A percentile compares a stretch with the other conserved stretches of the same genome.
These are phyloP conservation scores for Stenoptilia bipunctidactyla DNA, from an alignment of 2,888 invertebrate species.

Conservation along the genomic window DNA sequence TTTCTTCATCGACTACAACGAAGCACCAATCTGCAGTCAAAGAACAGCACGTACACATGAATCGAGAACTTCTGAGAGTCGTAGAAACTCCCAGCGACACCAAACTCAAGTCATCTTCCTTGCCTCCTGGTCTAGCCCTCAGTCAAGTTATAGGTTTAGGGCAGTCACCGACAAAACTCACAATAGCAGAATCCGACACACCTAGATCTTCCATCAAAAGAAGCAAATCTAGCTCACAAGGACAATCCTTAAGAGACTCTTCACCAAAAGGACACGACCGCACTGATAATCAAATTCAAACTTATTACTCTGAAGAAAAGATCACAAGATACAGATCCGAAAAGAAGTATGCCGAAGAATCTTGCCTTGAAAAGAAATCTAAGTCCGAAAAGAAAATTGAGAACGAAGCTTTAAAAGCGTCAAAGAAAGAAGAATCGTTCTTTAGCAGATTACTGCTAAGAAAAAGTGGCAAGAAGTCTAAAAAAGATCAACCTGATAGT, in stretches of 20 bases:
- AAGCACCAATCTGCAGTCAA: constrained; percentile 52
- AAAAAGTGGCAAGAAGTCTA: constrained; percentile 79
- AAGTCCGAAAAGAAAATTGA: constrained; percentile 60
- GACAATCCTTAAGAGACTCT: constrained; percentile 47
- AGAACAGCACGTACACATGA: constrained; percentile 49
- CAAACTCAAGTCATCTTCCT: constrained; percentile 74
- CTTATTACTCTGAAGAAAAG: constrained; percentile 43
- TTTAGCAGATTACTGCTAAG: constrained; percentile 77
- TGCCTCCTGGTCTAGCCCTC: constrained; percentile 73
- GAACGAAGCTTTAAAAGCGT: constrained; percentile 56
- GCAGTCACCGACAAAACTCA: constrained; percentile 58
- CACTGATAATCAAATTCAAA: constrained; percentile 17
- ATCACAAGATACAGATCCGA: constrained; percentile 43
- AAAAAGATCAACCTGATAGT: constrained; percentile 62
- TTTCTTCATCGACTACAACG: constrained; percentile 64
- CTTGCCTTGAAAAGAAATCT: constrained; percentile 62
- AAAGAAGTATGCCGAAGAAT: constrained; percentile 53
- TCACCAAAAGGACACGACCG: constrained; percentile 27
- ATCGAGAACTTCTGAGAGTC: constrained; percentile 48
- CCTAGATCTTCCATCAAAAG: constrained; percentile 60
- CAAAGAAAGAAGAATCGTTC: constrained; percentile 72
- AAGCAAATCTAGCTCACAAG: constrained; percentile 64
- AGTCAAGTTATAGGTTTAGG: constrained; percentile 57
- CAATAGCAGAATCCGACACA: constrained; percentile 52
- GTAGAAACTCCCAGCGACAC: constrained; percentile 59